Evolutionary conservation across 2,113 vertebrate genomes (phyloP).

Genomic region (Myxocyprinus asiaticus): DNA sequence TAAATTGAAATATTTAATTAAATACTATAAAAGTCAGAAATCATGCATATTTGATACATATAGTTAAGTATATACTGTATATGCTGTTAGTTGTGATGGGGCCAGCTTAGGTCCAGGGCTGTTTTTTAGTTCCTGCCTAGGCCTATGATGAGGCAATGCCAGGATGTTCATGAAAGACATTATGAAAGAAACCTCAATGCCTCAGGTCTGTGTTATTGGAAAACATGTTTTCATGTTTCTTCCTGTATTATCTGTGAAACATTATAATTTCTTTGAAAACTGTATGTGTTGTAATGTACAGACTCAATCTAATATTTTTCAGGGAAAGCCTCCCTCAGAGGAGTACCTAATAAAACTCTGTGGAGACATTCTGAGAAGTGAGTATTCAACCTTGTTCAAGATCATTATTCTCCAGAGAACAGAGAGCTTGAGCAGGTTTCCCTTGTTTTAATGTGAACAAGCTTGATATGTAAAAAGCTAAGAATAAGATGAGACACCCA

Average conservation of each 20-base stretch:
- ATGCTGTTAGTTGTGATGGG: no score
- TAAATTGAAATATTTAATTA: no score
- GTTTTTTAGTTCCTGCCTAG: no score
- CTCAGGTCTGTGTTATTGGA: background rate
- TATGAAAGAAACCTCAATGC: background rate
- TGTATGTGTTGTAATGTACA: background rate
- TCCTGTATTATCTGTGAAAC: background rate
- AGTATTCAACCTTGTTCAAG: conserved; percentile 54
- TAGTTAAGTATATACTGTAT: no score
- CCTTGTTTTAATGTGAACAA: background rate
- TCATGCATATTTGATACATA: no score
- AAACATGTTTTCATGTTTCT: no score
- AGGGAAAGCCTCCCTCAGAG: conserved; percentile 77
- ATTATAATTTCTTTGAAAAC: background rate
- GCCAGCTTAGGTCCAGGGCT: no score
- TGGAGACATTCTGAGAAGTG: conserved; percentile 69
- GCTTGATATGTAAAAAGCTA: background rate
- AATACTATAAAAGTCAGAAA: no score
- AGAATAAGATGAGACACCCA: background rate
- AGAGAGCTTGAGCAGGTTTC: background rate
- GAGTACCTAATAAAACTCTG: conserved; percentile 75
- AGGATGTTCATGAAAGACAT: background rate
- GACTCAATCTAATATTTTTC: conserved; percentile 62
- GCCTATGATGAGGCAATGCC: no score
- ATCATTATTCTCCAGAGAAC: background rate